Evolutionary conservation across 2,797 vertebrate genomes (phyloP).

Genomic region (Eutrigla gurnardus): DNA sequence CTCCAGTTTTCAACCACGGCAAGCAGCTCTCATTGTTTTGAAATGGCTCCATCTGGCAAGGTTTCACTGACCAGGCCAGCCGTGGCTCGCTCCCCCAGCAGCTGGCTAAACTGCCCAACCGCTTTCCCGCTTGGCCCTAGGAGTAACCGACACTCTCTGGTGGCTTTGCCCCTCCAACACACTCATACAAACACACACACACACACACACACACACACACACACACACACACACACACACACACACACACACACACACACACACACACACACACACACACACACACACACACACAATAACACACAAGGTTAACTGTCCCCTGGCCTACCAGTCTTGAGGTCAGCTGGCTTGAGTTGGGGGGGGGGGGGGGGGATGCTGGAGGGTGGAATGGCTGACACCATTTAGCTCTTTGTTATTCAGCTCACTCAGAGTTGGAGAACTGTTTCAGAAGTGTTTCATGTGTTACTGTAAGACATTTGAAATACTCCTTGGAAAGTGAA

Average conservation of each 20-base stretch:
- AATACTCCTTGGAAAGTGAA: slow-evolving; percentile 13
- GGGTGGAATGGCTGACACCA: slow-evolving; percentile 66
- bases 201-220: slow-evolving; percentile 49
- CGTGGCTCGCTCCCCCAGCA: slow-evolving; percentile 76
- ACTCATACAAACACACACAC: slow-evolving; percentile 47
- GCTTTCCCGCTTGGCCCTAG: slow-evolving; percentile 74
- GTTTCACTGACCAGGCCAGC: slow-evolving; percentile 81
- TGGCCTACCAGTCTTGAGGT: slow-evolving; percentile 72
- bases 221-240: slow-evolving; percentile 34
- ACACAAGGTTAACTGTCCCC: slow-evolving; percentile 73
- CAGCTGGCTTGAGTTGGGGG: slow-evolving; percentile 68
- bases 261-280: slow-evolving; percentile 45
- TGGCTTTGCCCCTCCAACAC: slow-evolving; percentile 64
- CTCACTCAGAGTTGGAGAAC: slow-evolving; percentile 17
- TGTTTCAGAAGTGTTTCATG: slow-evolving; percentile 35
- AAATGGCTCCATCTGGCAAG: slow-evolving; percentile 87
- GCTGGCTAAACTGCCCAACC: slow-evolving; percentile 89
- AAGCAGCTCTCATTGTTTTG: slow-evolving; percentile 84
- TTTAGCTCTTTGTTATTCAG: slow-evolving; percentile 74
- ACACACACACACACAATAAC: slow-evolving; percentile 38
- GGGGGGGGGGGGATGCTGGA: slow-evolving; percentile 43
- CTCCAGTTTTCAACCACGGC: slow-evolving; percentile 51
- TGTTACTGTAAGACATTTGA: slow-evolving; percentile 36
- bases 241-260: slow-evolving; percentile 49
- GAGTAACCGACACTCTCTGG: slow-evolving; percentile 80